Evolutionary conservation across 1,140 invertebrate genomes (phyloP), one percentile per base, ranked within the genome.

Genomic region (Phocides pigmalion): DNA sequence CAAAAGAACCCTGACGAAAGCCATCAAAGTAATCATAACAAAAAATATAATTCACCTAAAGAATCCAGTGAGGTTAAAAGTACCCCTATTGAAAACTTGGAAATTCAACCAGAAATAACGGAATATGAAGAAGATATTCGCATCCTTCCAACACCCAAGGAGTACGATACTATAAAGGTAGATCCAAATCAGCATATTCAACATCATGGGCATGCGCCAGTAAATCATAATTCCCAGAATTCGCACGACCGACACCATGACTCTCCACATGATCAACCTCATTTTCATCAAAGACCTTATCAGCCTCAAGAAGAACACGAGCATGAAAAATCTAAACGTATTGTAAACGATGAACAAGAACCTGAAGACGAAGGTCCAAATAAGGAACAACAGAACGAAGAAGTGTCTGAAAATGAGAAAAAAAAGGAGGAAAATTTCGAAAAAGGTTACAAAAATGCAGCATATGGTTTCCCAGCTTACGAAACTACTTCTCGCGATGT

Each of bases 381-480:
- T 39, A 69, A 70, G 28, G 82, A 85, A 62, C 72, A 92, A 70
- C 65, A 81, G 15, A 85, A 76, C 41, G 81, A 70, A 15, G 80
- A 87, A 70, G 79, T 84, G 51, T 56, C 82, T 2, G 75, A 79
- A 15, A 67, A 81, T 16, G 82, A 89, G 65, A 80, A 82, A 64
- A 85, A 91, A 53, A 87, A 76, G 47, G 89, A 92, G 73, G 82
- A 92, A 66, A 79, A 91, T 65, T 92, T 92, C 58, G 89, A 92
- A 64, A 85, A 85, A 41, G 88, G 81, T 2, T 92, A 92, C 39
- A 84, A 91, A 68, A 76, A 91, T 46, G 82, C 90, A 9, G 87
- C 89, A 3, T 77, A 74, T 53, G 89, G 87, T 39, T 92, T 92
- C 37, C 84, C 82, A 4, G 81, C 84, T 0, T 91, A 83, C 25